phyloP scores from a whole-genome alignment of 92 coral and sea anemone species.

The Anthopleura xanthogrammica region DNA sequence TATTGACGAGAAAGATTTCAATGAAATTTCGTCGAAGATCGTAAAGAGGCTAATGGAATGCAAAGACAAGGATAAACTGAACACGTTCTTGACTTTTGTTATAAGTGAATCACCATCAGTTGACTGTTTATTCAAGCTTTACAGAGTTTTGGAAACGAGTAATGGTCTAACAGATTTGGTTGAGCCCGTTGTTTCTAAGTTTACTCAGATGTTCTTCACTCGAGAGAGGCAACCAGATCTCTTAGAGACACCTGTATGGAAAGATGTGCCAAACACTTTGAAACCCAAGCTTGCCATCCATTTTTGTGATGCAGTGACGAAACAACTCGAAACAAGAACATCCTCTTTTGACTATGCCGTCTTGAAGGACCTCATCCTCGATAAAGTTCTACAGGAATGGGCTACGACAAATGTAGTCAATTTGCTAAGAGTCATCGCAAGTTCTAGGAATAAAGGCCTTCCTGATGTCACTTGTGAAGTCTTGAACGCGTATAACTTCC shows the following conservation, averaged over 20 bases:
- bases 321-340: conserved; percentile 17
- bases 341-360: conserved; percentile 7
- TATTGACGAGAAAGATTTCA: neutral
- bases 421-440: neutral
- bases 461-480: conserved; percentile 5
- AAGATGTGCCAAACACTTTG: conserved; percentile 41
- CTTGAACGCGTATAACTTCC: conserved; percentile 4
- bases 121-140: conserved; percentile 44
- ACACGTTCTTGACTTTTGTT: neutral
- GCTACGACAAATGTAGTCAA: conserved; percentile 8
- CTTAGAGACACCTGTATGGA: conserved; percentile 45
- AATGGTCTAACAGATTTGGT: neutral
- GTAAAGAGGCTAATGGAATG: too few relatives aligned
- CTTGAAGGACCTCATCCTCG: conserved; percentile 26
- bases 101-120: conserved; percentile 22
- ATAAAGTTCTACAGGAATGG: conserved; percentile 36
- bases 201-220: too few relatives aligned
- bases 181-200: conserved; percentile 11
- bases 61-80: neutral
- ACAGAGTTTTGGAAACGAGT: neutral
- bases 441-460: neutral
- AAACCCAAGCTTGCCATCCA: conserved; percentile 39
- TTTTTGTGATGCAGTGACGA: conserved; percentile 32
- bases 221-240: conserved; percentile 50
- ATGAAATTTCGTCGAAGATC: too few relatives aligned